Evolutionary conservation across 2,888 invertebrate species (phyloP).

Genomic region (Prosopocoilus inquinatus): DNA sequence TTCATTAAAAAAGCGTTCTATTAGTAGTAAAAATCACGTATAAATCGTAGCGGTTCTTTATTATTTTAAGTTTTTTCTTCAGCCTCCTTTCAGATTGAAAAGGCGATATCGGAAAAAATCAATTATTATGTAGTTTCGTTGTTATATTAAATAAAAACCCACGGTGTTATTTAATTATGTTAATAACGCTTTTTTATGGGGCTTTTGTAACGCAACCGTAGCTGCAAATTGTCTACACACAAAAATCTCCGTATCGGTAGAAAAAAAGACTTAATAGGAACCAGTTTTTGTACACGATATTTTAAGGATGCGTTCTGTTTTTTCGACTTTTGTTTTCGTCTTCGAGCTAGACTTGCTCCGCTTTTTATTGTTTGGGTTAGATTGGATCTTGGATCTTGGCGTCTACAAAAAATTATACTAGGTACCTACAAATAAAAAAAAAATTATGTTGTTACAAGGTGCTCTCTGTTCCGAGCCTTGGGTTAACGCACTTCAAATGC

Average conservation of each 20-base stretch:
- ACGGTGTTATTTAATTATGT: too few relatives aligned
- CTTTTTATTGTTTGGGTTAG: conserved; percentile 17
- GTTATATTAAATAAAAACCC: too few relatives aligned
- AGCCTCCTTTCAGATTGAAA: too few relatives aligned
- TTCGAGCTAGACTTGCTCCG: conserved; percentile 8
- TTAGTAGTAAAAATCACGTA: too few relatives aligned
- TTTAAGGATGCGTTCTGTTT: conserved; percentile 17
- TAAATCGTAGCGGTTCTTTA: too few relatives aligned
- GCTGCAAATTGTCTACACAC: neutral
- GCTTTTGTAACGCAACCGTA: neutral
- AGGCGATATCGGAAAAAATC: too few relatives aligned
- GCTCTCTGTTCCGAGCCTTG: conserved; percentile 6
- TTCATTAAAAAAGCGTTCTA: too few relatives aligned
- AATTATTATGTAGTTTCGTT: too few relatives aligned
- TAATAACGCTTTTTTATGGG: too few relatives aligned
- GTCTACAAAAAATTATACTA: conserved; percentile 9
- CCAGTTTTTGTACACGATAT: conserved; percentile 13
- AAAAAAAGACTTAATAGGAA: conserved; percentile 9
- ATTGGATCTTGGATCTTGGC: conserved; percentile 6
- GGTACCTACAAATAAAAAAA: conserved; percentile 16
- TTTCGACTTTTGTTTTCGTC: conserved; percentile 11
- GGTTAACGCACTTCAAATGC: conserved; percentile 11
- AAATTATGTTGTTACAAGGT: conserved; percentile 8
- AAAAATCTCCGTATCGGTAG: neutral
- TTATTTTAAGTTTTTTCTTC: too few relatives aligned